Conservation (phyloP, 2,888 invertebrate species). For the Corythucha ciliata region DNA sequence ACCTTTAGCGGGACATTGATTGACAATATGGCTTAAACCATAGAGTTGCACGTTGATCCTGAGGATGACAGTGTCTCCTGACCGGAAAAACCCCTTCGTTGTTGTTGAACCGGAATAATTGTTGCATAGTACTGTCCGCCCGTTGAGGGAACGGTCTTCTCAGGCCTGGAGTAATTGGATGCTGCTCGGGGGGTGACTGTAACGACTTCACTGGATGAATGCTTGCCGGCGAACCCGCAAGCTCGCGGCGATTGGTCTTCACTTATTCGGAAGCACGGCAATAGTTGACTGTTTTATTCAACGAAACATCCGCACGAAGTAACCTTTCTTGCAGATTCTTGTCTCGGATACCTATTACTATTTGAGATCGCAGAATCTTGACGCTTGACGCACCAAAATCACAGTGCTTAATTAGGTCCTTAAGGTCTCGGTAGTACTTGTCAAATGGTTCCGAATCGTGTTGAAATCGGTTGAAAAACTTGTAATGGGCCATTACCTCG, state of each 20-base stretch:
- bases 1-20: conserved; percentile 2
- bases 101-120: background rate
- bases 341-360: conserved; percentile 4
- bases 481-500: conserved; percentile 11
- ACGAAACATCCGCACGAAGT: background rate
- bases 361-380: conserved; percentile 3
- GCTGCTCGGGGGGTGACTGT: too few species aligned
- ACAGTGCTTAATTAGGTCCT: background rate
- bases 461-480: conserved; percentile 2
- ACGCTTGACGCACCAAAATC: background rate
- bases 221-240: background rate
- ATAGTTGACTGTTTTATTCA: background rate
- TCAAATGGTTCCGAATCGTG: background rate
- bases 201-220: too few species aligned
- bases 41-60: too few species aligned
- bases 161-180: too few species aligned
- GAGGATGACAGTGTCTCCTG: too few species aligned
- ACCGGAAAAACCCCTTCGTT: background rate
- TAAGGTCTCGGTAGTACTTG: conserved; percentile 2
- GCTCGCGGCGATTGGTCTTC: conserved; percentile 3
- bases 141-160: too few species aligned
- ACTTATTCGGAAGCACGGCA: background rate
- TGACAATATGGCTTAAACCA: background rate
- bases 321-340: background rate
- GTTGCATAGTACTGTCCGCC: too few species aligned